A percentile compares a stretch with the other conserved stretches of the same genome.
Conservation (phyloP, 2,888 invertebrate species). For the Bembecia ichneumoniformis region DNA sequence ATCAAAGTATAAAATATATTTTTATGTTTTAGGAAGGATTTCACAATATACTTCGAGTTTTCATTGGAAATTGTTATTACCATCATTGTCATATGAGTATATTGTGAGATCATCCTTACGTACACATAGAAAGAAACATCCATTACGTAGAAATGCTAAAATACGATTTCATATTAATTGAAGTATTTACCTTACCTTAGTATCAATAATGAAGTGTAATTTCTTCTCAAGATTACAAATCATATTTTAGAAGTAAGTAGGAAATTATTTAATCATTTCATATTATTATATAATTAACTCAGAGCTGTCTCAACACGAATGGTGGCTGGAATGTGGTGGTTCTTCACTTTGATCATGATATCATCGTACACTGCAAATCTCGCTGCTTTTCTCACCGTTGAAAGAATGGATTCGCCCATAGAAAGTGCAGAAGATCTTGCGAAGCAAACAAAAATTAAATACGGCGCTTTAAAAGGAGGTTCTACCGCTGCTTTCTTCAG, state of each 20-base stretch:
- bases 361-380: constrained; percentile 97
- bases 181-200: neutral
- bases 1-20: constrained; percentile 49
- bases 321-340: constrained; percentile 96
- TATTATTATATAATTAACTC: constrained; percentile 9
- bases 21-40: constrained; percentile 26
- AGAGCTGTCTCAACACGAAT: constrained; percentile 91
- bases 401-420: constrained; percentile 94
- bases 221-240: neutral
- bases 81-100: neutral
- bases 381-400: constrained; percentile 93
- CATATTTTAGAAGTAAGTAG: neutral
- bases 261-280: neutral
- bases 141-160: neutral
- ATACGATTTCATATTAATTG: neutral
- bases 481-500: constrained; percentile 96
- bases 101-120: neutral
- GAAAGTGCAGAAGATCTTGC: constrained; percentile 96
- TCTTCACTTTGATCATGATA: constrained; percentile 95
- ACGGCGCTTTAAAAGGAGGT: constrained; percentile 93
- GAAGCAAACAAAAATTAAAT: constrained; percentile 96
- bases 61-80: neutral
- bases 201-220: too few species aligned
- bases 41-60: constrained; percentile 16
- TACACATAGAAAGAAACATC: neutral